Evolutionary conservation across 2,797 vertebrate genomes (phyloP).

Genomic region (Phaenicophaeus curvirostris): DNA sequence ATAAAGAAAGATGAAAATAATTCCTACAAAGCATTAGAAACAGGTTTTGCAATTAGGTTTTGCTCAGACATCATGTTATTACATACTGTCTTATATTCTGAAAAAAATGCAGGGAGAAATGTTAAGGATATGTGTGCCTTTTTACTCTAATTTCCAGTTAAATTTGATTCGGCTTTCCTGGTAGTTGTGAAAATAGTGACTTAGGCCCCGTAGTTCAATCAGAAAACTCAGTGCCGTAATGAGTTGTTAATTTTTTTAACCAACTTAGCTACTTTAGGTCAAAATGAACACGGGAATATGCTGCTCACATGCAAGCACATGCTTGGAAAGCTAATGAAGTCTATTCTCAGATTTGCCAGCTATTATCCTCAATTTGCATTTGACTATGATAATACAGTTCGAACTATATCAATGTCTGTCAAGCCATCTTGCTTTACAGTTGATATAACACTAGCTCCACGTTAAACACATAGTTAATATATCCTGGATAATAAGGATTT

Average conservation of each 20-base stretch:
- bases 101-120: neutral
- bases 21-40: neutral
- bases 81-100: neutral
- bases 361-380: conserved; percentile 58
- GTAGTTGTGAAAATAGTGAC: neutral
- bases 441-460: conserved; percentile 38
- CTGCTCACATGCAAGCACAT: neutral
- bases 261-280: neutral
- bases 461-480: conserved; percentile 46
- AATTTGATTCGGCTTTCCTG: neutral
- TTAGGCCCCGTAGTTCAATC: neutral
- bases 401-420: conserved; percentile 57
- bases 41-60: neutral
- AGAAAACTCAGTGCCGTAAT: neutral
- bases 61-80: neutral
- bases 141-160: neutral
- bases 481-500: conserved; percentile 48
- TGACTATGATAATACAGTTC: conserved; percentile 31
- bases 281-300: neutral
- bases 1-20: neutral
- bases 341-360: conserved; percentile 31
- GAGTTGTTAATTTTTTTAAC: neutral
- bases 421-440: conserved; percentile 53
- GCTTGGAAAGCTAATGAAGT: conserved; percentile 16
- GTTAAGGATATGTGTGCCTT: neutral